Evolutionary conservation across 2,113 vertebrate species (phyloP), one percentile per base, ranked within the genome.

Genomic region (Clarias macrocephalus): DNA sequence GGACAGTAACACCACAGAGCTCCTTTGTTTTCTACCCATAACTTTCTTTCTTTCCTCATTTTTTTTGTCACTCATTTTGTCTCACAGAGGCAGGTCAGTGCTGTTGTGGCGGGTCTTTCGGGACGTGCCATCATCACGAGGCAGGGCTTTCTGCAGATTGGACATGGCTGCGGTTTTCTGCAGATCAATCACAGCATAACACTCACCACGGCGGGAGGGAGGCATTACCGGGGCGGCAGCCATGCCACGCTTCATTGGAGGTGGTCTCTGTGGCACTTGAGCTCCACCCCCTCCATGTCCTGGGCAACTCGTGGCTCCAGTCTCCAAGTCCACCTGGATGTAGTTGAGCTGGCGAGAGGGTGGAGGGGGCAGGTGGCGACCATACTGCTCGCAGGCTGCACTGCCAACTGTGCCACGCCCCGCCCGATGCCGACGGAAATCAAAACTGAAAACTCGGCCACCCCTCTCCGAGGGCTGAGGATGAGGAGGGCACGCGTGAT

Each of bases 131-230:
- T 99, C 98, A 23, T 99, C 98, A 63, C 97, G 95, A 30, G 98
- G 98, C 94, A 98, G 96, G 12, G 98, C 98, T 93, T 98, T 96
- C 94, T 99, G 98, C 93, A 99, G 94, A 92, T 95, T 99, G 93
- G 97, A 99, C 98, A 99, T 99, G 93, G 98, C 98, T 80, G 95
- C 98, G 0, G 98, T 99, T 95, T 99, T 99, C 93, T 99, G 97
- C 83, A 98, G 96, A 95, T 99, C 98, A 4, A 99, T 99, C 82
- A 99, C 96, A 5, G 98, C 98, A 8, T 99, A 99, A 84, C 98
- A 97, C 94, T 96, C 97, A 60, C 94, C 96, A 92, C 96, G 95
- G 82, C 96, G 96, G 68, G 94, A 89, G 0, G 92, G 92, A 0
- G 90, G 93, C 57, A 87, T 63, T 9, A 93, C 91, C 85, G 95